Evolutionary conservation across 1,140 invertebrate genomes (phyloP), one percentile per base, ranked within the genome.

Genomic region (Lepidotrigona ventralis): DNA sequence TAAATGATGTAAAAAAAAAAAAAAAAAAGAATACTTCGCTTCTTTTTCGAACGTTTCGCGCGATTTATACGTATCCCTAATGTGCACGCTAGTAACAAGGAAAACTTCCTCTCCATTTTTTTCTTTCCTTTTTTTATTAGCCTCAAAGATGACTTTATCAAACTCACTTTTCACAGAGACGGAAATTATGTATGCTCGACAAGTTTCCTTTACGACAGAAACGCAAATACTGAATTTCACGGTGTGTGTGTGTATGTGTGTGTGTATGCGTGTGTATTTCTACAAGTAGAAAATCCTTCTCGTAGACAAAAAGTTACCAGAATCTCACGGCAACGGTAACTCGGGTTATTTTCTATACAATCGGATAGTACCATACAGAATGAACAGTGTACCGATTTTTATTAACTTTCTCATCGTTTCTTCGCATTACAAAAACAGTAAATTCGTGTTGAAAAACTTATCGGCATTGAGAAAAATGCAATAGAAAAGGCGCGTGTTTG

Each of bases 1-100:
- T 54, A 75, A 75, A 60, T 54, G n/a, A 76, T 64, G 66, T 23
- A 69, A 79, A 79, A 74, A 33, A 83, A 76, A 79, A 79, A 74
- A 39, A 83, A 76, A 39, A 39, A 39, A 39, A 39, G 39, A 39
- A 66, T 83, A 46, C 33, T 85, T 72, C 8, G 70, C 64, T 53
- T 29, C 46, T 51, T 53, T 53, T 77, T 33, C 58, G 56, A 29
- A 26, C 75, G 14, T 29, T 79, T 29, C 53, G 4, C 17, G 26
- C 29, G 19, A 54, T 73, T 51, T 64, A 64, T 33, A 26, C 23
- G 17, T 8, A 46, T 33, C 21, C 58, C 46, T 64, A 21, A 54
- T 51, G 23, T 1, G 51, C 68, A n/a, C 46, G 29, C 21, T 60
- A 75, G 17, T 53, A 53, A 70, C 60, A 82, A 74, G 21, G 63